A percentile compares a stretch with the other conserved stretches of the same genome.
phyloP scores from a whole-genome alignment of 2,888 invertebrate genomes.

The Drosophila paucipuncta region DNA sequence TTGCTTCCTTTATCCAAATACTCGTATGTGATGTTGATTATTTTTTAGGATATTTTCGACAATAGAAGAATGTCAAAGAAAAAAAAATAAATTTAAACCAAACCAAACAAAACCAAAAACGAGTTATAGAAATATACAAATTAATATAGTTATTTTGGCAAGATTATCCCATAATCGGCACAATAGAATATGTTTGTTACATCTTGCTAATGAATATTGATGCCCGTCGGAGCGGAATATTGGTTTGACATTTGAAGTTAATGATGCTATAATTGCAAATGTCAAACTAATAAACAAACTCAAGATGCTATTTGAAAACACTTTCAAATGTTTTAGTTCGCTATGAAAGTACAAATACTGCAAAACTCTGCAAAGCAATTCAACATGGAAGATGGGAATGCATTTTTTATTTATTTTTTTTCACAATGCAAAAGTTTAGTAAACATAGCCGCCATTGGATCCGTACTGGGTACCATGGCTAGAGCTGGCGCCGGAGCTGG shows the following conservation, averaged over 20 bases:
- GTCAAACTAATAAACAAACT: neutral
- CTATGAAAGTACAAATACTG: neutral
- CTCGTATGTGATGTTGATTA: neutral
- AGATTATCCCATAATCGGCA: neutral
- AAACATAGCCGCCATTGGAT: constrained; percentile 83
- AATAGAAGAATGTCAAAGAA: neutral
- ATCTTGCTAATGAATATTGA: constrained; percentile 13
- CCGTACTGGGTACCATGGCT: constrained; percentile 79
- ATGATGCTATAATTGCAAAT: neutral
- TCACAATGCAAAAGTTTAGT: constrained; percentile 55
- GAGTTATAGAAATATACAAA: neutral
- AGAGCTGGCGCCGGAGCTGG: constrained; percentile 28
- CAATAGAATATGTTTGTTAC: neutral
- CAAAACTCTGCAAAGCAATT: neutral
- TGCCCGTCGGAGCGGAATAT: neutral
- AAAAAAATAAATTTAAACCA: neutral
- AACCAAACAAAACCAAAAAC: neutral
- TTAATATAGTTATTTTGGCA: neutral
- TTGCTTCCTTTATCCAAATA: neutral
- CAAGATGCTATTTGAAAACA: neutral
- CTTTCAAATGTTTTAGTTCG: neutral
- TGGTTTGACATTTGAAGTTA: neutral
- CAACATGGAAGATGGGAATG: neutral
- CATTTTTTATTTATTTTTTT: neutral
- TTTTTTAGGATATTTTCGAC: neutral